A percentile compares a stretch with the other conserved stretches of the same genome.
Conservation (phyloP, 2,113 vertebrate genomes). For the Lophura nycthemera region DNA sequence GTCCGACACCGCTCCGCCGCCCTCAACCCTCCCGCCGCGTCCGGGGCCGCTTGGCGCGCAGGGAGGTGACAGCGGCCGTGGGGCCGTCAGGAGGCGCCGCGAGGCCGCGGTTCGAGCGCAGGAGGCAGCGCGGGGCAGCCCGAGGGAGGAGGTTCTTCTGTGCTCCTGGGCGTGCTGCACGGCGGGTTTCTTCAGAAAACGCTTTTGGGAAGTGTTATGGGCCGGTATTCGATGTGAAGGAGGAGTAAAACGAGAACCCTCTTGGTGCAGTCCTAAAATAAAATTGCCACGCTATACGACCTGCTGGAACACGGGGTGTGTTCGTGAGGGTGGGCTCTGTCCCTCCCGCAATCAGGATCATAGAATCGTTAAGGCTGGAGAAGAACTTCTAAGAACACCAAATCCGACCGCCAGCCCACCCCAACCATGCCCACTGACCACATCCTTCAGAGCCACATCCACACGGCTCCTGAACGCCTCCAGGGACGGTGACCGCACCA, state of each 20-base stretch:
- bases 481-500: no score
- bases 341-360: neutral
- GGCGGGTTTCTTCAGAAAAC: neutral
- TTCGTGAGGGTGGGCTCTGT: neutral
- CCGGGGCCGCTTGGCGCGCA: neutral
- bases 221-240: fast-evolving
- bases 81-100: neutral
- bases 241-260: neutral
- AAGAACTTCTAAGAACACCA: neutral
- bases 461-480: neutral
- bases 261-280: fast-evolving
- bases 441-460: no score
- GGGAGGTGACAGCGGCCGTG: neutral
- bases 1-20: neutral
- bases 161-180: neutral
- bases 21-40: neutral
- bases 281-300: fast-evolving
- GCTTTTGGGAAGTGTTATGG: fast-evolving
- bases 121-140: neutral
- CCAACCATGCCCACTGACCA: no score
- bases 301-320: neutral
- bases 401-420: neutral
- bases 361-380: neutral
- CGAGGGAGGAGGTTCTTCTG: fast-evolving
- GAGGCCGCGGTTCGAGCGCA: no score